These are phyloP conservation scores for Cassiopea xamachana DNA, from an alignment of 30 jellyfish, hydroid and myxozoan species.

Conservation along the genomic window DNA sequence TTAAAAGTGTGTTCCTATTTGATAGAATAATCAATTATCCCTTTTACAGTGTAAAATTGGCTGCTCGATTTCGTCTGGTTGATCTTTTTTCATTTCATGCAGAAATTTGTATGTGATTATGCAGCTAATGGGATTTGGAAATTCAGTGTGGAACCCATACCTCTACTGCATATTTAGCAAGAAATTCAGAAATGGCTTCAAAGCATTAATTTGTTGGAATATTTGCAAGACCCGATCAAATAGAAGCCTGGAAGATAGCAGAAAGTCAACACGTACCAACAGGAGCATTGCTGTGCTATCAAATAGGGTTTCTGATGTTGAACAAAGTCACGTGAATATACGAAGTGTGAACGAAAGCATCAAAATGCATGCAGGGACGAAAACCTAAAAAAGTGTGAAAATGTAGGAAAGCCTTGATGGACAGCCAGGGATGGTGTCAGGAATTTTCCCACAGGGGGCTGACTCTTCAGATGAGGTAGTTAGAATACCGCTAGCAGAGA, in stretches of 20 bases:
- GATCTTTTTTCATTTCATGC: neutral
- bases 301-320: neutral
- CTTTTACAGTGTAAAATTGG: too few relatives aligned
- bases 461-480: too few relatives aligned
- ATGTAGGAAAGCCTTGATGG: too few relatives aligned
- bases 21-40: too few relatives aligned
- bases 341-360: neutral
- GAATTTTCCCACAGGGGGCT: too few relatives aligned
- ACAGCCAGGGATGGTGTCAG: too few relatives aligned
- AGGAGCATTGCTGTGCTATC: neutral
- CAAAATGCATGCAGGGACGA: neutral
- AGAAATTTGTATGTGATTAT: constrained; percentile 36
- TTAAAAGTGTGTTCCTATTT: too few relatives aligned
- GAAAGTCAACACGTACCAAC: neutral
- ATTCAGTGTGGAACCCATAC: constrained; percentile 73
- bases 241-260: neutral
- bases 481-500: too few relatives aligned
- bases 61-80: too few relatives aligned
- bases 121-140: constrained; percentile 29
- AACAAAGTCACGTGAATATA: neutral
- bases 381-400: neutral
- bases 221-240: neutral
- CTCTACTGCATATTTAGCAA: constrained; percentile 57
- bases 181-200: constrained; percentile 62
- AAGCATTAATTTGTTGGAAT: neutral